Evolutionary conservation across 2,888 invertebrate species (phyloP), one percentile per base, ranked within the genome.

Genomic region (Cephus runcator): DNA sequence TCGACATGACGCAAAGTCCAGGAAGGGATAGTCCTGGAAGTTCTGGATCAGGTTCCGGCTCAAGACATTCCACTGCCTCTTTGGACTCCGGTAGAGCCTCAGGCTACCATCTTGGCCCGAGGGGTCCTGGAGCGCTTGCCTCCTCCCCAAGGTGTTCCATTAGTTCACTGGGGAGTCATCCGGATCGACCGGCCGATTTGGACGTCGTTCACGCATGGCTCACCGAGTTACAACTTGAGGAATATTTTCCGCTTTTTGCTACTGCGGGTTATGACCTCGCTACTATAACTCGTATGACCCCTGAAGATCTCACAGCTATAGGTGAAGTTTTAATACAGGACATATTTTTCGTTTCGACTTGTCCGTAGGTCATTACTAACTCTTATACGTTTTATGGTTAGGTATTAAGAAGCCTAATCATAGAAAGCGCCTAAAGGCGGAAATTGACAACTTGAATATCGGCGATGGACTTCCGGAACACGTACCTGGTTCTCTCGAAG

Each of bases 281-380:
- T 35, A 99, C 99, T 1, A 98, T 99, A 88, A 97, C 98, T n/a
- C 94, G 98, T 86, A 99, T 99, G 98, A 99, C 99, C 23, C 99
- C 99, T 0, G 99, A 99, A 93, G 98, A 96, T 93, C 94, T 96
- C 86, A 96, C 96, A 73, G 96, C 96, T 77, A 96, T 96, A 88
- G 96, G 96, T 91, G 73, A 75, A 81, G 36, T 75, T 69, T 79
- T 35, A 11, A 12, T 40, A 40, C 40, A 40, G 40, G n/a, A 74
- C 12, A 68, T 30, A 33, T 56, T 56, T n/a, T 40, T 40, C 1
- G 1, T 40, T 15, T 40, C 15, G 40, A 15, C 15, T 40, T 15
- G 12, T 40, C 15, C 40, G 40, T 40, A 40, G 40, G 15, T 15
- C 15, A 40, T 40, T 15, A 40, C 4, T 40, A 40, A 40, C 15